Evolutionary conservation across 2,888 invertebrate genomes (phyloP), one percentile per base, ranked within the genome.

Genomic region (Clitarchus hookeri): DNA sequence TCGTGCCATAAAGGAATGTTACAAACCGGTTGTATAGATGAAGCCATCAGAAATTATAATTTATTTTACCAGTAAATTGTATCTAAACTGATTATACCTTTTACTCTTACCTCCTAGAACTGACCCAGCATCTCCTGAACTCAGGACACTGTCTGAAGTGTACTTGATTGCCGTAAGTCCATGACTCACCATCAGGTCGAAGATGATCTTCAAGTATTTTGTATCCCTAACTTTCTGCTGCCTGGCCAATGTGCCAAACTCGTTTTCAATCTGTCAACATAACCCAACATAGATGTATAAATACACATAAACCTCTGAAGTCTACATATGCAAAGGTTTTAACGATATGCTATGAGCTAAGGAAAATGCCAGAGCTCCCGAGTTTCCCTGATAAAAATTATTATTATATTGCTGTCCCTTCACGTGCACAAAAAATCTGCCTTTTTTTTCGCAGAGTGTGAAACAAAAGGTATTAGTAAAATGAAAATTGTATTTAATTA

Each of bases 71-170:
- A 36, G 48, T 48, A 16, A 8, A 48, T 16, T 13, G 48, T 48
- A 48, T 16, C 6, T 16, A 48, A 48, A 48, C 12, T 48, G 0
- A 48, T 65, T 8, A 23, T 23, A 19, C 0, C 65, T 16, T 80
- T 3, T n/a, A 19, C 80, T 9, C 48, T 77, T 26, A 86, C 86
- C 86, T 25, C 78, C 78, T 65, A 36, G 16, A 23, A 86, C 83
- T 9, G 65, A 16, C 16, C 86, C 86, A 6, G 36, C 26, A 65
- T 83, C 44, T 13, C 84, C 84, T n/a, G 25, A 44, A 25, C 19
- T 48, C 26, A 82, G 48, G 36, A 77, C 65, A 44, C 53, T 44
- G 65, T 85, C 85, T 16, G 85, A 82, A 27, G 85, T 85, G 83
- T 53, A 85, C 27, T 83, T 65, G 25, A 86, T 25, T 0, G 65